phyloP scores from a whole-genome alignment of 2,797 vertebrate genomes.

The Sardinella longiceps region DNA sequence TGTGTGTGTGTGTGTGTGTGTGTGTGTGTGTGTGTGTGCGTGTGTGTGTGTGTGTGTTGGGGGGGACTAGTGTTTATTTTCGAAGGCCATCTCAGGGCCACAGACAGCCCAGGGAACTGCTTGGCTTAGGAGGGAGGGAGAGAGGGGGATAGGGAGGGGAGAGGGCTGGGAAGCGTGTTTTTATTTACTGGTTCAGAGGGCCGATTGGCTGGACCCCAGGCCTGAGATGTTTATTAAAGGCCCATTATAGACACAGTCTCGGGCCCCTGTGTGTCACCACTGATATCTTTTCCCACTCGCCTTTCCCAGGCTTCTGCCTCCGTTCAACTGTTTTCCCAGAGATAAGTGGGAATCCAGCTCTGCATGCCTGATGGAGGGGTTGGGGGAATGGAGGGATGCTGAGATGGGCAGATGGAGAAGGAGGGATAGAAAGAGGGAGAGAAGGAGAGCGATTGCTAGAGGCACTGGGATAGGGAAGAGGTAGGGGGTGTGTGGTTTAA shows the following conservation, averaged over 20 bases:
- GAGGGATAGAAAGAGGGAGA: background rate
- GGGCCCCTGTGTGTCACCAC: slow-evolving; percentile 29
- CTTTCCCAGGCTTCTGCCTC: slow-evolving; percentile 42
- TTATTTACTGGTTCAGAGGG: background rate
- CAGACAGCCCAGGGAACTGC: background rate
- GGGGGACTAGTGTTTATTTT: background rate
- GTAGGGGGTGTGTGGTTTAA: background rate
- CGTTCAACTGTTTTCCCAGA: background rate
- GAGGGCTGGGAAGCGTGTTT: background rate
- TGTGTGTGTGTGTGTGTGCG: no score
- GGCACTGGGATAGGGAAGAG: background rate
- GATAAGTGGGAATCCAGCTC: background rate
- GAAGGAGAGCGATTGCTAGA: background rate
- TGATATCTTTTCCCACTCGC: slow-evolving; percentile 21
- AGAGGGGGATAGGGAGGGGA: background rate
- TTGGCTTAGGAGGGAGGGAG: background rate
- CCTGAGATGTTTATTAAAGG: slow-evolving; percentile 43
- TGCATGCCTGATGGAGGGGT: background rate
- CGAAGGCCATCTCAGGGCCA: background rate
- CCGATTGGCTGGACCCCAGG: background rate
- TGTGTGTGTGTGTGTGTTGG: no score
- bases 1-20: background rate
- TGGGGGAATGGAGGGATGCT: background rate
- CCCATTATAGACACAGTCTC: slow-evolving; percentile 36
- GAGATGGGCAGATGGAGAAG: background rate